Conservation (phyloP, 1,140 invertebrate genomes). For the Drosophila lacteicornis region DNA sequence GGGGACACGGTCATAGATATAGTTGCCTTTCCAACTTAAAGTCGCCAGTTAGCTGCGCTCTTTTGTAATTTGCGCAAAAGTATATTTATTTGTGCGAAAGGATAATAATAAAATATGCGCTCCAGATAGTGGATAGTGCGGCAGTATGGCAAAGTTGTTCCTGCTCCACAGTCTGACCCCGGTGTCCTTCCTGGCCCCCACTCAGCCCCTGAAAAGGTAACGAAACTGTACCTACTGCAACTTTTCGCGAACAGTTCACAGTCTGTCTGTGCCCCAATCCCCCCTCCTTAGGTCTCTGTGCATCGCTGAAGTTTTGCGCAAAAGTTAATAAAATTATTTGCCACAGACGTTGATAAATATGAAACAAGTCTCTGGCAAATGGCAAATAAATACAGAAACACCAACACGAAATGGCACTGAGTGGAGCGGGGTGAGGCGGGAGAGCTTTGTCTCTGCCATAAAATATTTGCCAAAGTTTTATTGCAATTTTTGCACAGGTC, state of each 20-base stretch:
- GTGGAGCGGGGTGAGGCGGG: background rate
- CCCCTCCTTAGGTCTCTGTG: background rate
- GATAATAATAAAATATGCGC: conserved; percentile 82
- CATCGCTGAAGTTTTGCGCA: conserved; percentile 64
- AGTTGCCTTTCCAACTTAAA: conserved; percentile 65
- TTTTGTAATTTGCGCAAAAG: conserved; percentile 80
- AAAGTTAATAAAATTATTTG: conserved; percentile 84
- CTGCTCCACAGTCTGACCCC: conserved; percentile 17
- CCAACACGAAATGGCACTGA: conserved; percentile 17
- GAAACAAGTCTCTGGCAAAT: conserved; percentile 65
- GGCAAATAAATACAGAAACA: conserved; percentile 67
- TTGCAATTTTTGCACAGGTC: conserved; percentile 41
- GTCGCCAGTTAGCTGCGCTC: conserved; percentile 71
- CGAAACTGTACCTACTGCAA: conserved; percentile 68
- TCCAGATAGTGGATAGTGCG: conserved; percentile 58
- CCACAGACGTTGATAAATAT: conserved; percentile 82
- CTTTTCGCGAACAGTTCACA: conserved; percentile 65
- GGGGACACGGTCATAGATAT: conserved; percentile 36
- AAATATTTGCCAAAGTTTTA: conserved; percentile 62
- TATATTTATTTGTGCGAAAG: conserved; percentile 77
- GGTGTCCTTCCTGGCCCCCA: background rate
- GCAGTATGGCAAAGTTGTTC: conserved; percentile 55
- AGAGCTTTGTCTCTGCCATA: conserved; percentile 29
- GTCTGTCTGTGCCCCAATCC: conserved; percentile 15
- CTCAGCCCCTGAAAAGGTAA: conserved; percentile 12